A percentile compares a stretch with the other conserved stretches of the same genome.
These are phyloP conservation scores for Bujurquina vittata DNA, from an alignment of 2,113 vertebrate genomes.

Conservation along the genomic window DNA sequence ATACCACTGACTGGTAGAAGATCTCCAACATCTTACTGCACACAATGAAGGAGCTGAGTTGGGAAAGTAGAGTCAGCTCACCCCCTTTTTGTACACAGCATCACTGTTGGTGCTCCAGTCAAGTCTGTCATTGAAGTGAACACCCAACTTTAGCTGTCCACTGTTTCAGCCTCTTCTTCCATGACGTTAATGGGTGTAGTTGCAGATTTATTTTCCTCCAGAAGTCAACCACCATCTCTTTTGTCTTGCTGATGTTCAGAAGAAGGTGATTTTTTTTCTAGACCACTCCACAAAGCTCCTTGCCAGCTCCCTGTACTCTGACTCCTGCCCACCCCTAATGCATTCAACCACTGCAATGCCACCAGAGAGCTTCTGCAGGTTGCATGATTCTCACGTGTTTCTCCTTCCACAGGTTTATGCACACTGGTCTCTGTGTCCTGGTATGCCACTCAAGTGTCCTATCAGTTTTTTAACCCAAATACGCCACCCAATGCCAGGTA, in stretches of 20 bases:
- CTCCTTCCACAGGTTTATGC: conserved; percentile 84
- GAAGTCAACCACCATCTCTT: background rate
- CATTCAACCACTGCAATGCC: background rate
- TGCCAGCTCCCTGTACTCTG: background rate
- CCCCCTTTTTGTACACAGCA: background rate
- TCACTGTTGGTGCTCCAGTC: background rate
- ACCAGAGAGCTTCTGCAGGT: background rate
- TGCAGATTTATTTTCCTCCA: background rate
- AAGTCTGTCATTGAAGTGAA: background rate
- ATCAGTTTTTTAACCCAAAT: conserved; percentile 94
- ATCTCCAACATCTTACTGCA: too few relatives aligned
- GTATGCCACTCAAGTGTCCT: conserved; percentile 93
- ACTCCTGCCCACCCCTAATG: background rate
- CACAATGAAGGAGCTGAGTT: background rate
- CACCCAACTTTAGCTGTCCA: background rate
- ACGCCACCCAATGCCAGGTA: conserved; percentile 93
- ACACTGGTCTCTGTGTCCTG: conserved; percentile 92
- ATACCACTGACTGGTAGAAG: too few relatives aligned
- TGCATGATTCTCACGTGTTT: background rate
- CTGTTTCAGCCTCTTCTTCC: background rate
- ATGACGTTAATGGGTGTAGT: background rate
- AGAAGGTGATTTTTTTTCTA: background rate
- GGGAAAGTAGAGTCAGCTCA: background rate
- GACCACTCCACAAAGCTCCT: background rate
- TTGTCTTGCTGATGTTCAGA: background rate